Evolutionary conservation across 2,888 invertebrate species (phyloP).

Genomic region (Cancer borealis): DNA sequence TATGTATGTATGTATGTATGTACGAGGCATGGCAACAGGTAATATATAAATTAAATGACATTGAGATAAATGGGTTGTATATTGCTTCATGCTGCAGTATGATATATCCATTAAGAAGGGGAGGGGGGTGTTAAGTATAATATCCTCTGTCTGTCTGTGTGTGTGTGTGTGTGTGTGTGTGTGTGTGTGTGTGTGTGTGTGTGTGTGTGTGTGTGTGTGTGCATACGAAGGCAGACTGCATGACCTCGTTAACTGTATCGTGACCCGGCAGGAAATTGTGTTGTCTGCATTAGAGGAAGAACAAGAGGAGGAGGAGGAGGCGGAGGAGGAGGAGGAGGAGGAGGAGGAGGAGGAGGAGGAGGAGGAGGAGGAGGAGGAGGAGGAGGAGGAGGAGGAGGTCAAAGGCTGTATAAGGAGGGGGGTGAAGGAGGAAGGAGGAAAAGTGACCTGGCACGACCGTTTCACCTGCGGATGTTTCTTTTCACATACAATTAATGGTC

Average conservation of each 20-base stretch:
- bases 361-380: neutral
- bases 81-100: neutral
- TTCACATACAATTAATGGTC: neutral
- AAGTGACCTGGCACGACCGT: conserved; percentile 32
- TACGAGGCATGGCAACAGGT: too few relatives aligned
- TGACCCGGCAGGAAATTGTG: conserved; percentile 32
- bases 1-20: too few relatives aligned
- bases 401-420: neutral
- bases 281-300: neutral
- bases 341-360: neutral
- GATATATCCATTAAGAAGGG: neutral
- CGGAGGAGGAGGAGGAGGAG: neutral
- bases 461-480: conserved; percentile 16
- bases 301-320: neutral
- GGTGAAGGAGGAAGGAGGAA: neutral
- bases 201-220: neutral
- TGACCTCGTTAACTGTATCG: conserved; percentile 5
- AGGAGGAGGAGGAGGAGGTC: neutral
- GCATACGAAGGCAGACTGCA: neutral
- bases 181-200: conserved; percentile 39
- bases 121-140: neutral
- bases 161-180: conserved; percentile 1
- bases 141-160: conserved; percentile 23
- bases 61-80: neutral
- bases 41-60: neutral